Evolutionary conservation across 2,888 invertebrate species (phyloP), one percentile per base, ranked within the genome.

Genomic region (Coelogynopora nodosa): DNA sequence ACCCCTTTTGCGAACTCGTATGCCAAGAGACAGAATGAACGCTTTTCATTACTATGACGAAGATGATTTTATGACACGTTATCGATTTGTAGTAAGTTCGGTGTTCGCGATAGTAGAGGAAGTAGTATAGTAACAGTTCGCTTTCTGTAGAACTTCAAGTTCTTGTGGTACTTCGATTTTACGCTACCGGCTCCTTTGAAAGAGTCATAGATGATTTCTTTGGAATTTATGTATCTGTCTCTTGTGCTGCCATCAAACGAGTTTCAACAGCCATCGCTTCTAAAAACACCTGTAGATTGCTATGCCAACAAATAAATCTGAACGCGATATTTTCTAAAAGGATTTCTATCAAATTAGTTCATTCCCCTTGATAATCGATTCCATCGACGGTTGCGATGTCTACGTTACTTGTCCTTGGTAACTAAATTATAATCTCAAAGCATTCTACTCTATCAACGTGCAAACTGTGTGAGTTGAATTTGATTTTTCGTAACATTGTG

Each of bases 381-480:
- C 74, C 23, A 74, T 74, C 23, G 74, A 74, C 74, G 74, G 74
- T 23, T 23, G 27, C 23, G 2, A 74, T 74, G 74, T 74, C 18
- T 5, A 26, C 5, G 23, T 5, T 74, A 26, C 23, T 74, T 74
- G 74, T 74, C 74, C 74, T 74, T 74, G 18, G 5, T 26, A 74
- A 74, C 74, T 74, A 74, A n/a, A 74, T 74, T 74, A 74, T 26
- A 74, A 74, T 74, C 74, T 10, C 18, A 74, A 74, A 74, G 74
- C 74, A 74, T 74, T 5, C 23, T 74, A 74, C 23, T 74, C 74
- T 5, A 74, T 74, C 5, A 74, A 74, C 74, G 74, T 74, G n/a
- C n/a, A n/a, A n/a, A n/a, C n/a, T n/a, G n/a, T n/a, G n/a, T n/a
- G n/a, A n/a, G n/a, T n/a, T n/a, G n/a, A n/a, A n/a, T n/a, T n/a